Evolutionary conservation across 2,888 invertebrate genomes (phyloP).

Genomic region (Malacosoma neustria): DNA sequence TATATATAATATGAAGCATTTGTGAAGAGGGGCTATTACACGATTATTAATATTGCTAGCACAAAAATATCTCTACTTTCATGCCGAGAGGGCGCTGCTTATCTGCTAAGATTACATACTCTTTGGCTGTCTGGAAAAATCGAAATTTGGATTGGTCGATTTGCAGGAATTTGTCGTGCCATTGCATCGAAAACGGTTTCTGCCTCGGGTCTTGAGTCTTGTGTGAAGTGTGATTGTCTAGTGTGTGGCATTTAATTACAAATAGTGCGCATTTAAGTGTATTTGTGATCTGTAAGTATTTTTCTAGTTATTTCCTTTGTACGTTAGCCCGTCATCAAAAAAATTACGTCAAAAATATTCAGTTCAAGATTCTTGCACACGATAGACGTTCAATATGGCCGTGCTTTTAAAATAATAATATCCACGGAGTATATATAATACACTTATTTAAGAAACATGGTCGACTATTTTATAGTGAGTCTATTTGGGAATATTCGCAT

Average conservation of each 20-base stretch:
- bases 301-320: slow-evolving; percentile 11
- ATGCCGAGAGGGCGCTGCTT: too few species aligned
- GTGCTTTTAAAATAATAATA: slow-evolving; percentile 41
- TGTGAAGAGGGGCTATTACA: too few species aligned
- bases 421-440: background rate
- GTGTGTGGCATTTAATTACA: slow-evolving; percentile 54
- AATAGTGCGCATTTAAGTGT: slow-evolving; percentile 51
- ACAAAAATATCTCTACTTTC: too few species aligned
- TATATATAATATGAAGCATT: too few species aligned
- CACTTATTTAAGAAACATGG: background rate
- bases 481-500: slow-evolving; percentile 15
- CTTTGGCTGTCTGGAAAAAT: too few species aligned
- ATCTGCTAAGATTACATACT: too few species aligned
- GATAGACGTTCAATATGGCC: slow-evolving; percentile 68
- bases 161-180: slow-evolving; percentile 20
- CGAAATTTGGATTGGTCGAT: slow-evolving; percentile 33
- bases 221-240: slow-evolving; percentile 62
- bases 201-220: slow-evolving; percentile 67
- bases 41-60: too few species aligned
- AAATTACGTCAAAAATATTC: slow-evolving; percentile 7
- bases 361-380: slow-evolving; percentile 22
- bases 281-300: slow-evolving; percentile 60
- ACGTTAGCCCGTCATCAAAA: slow-evolving; percentile 8
- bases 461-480: slow-evolving; percentile 3
- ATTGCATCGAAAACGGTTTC: slow-evolving; percentile 67